A percentile compares a stretch with the other conserved stretches of the same genome.
Evolutionary conservation across 1,140 invertebrate species (phyloP).

Genomic region (Hermetia illucens): DNA sequence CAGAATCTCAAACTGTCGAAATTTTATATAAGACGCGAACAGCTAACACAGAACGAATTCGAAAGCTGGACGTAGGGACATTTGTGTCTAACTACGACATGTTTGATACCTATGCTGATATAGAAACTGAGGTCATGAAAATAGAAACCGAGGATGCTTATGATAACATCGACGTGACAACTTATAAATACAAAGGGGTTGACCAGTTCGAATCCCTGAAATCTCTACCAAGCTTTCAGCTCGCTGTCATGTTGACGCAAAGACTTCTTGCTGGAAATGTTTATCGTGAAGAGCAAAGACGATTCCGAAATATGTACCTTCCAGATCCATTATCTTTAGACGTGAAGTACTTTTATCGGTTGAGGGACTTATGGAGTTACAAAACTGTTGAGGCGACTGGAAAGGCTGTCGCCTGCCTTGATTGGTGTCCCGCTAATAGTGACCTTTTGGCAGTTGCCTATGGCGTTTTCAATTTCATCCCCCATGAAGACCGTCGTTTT

Average conservation of each 20-base stretch:
- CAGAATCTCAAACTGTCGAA: slow-evolving; percentile 50
- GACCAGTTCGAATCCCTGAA: slow-evolving; percentile 25
- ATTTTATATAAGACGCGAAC: slow-evolving; percentile 41
- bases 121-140: slow-evolving; percentile 28
- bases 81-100: slow-evolving; percentile 61
- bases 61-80: slow-evolving; percentile 37
- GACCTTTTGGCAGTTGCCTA: slow-evolving; percentile 57
- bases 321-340: slow-evolving; percentile 42
- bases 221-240: slow-evolving; percentile 34
- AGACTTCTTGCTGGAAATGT: slow-evolving; percentile 51
- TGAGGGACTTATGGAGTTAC: slow-evolving; percentile 49
- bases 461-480: slow-evolving; percentile 40
- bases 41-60: slow-evolving; percentile 37
- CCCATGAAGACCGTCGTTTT: slow-evolving; percentile 11
- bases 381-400: slow-evolving; percentile 30
- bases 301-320: slow-evolving; percentile 44
- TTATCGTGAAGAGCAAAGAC: slow-evolving; percentile 44
- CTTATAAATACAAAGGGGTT: slow-evolving; percentile 21
- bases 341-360: slow-evolving; percentile 44
- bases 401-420: slow-evolving; percentile 39
- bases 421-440: slow-evolving; percentile 46
- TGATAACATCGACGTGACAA: slow-evolving; percentile 19
- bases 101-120: slow-evolving; percentile 44
- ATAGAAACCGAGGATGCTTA: slow-evolving; percentile 28
- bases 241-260: slow-evolving; percentile 46